These are phyloP conservation scores for Epiblema foenella DNA, from an alignment of 2,888 invertebrate genomes.

Conservation along the genomic window DNA sequence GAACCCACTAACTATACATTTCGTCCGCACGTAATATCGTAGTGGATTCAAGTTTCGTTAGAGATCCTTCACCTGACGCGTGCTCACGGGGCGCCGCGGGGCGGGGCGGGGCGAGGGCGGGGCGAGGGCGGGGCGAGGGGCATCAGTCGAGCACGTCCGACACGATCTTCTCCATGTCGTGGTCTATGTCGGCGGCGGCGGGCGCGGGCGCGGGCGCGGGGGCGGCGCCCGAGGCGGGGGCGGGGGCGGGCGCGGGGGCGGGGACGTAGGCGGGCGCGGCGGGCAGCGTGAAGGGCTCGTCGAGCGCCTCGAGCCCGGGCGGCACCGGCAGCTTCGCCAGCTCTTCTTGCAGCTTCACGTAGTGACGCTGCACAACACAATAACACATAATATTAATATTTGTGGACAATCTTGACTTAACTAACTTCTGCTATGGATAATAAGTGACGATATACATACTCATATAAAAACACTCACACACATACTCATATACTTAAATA, in stretches of 20 bases:
- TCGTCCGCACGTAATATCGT: too few species aligned
- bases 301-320: constrained; percentile 89
- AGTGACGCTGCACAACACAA: constrained; percentile 86
- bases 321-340: constrained; percentile 93
- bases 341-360: constrained; percentile 93
- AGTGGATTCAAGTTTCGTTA: neutral
- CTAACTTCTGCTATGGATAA: too few species aligned
- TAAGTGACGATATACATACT: too few species aligned
- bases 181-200: constrained; percentile 86
- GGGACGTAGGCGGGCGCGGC: constrained; percentile 59
- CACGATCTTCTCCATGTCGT: constrained; percentile 92
- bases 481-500: too few species aligned
- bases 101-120: too few species aligned
- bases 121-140: neutral
- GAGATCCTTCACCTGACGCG: too few species aligned
- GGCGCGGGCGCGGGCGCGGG: constrained; percentile 54
- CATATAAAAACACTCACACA: too few species aligned
- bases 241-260: constrained; percentile 51
- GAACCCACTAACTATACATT: neutral
- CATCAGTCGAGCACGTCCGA: constrained; percentile 87
- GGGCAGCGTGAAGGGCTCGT: constrained; percentile 83
- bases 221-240: constrained; percentile 55
- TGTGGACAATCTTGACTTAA: too few species aligned
- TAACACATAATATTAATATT: too few species aligned
- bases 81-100: too few species aligned